These are phyloP conservation scores for Gallinago media DNA, from an alignment of 2,113 vertebrate species.

Conservation along the genomic window DNA sequence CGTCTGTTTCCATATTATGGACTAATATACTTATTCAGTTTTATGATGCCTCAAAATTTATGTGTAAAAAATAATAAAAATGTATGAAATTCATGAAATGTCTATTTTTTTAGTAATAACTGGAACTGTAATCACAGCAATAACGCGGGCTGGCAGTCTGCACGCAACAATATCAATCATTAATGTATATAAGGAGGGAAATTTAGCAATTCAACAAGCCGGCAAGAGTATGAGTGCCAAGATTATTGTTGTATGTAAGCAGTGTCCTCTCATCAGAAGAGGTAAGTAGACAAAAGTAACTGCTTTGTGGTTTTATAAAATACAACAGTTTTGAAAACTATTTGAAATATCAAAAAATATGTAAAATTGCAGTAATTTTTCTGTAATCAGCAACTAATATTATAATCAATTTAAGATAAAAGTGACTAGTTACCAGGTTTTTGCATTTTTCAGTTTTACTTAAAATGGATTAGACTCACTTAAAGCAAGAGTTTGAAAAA, in stretches of 20 bases:
- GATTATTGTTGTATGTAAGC: conserved; percentile 90
- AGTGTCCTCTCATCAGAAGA: conserved; percentile 93
- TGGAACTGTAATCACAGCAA: conserved; percentile 89
- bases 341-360: neutral
- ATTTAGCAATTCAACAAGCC: conserved; percentile 92
- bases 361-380: neutral
- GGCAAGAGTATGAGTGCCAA: conserved; percentile 97
- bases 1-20: neutral
- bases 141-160: conserved; percentile 83
- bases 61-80: neutral
- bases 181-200: conserved; percentile 95
- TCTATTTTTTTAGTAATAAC: conserved; percentile 83
- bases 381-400: neutral
- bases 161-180: conserved; percentile 92
- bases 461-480: neutral
- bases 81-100: neutral
- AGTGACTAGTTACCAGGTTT: neutral
- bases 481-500: neutral
- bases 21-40: neutral
- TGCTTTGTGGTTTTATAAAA: neutral
- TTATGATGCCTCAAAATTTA: neutral
- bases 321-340: neutral
- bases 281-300: conserved; percentile 78
- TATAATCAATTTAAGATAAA: neutral
- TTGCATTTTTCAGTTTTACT: neutral